Evolutionary conservation across 2,888 invertebrate genomes (phyloP).

Genomic region (Incurvaria masculella): DNA sequence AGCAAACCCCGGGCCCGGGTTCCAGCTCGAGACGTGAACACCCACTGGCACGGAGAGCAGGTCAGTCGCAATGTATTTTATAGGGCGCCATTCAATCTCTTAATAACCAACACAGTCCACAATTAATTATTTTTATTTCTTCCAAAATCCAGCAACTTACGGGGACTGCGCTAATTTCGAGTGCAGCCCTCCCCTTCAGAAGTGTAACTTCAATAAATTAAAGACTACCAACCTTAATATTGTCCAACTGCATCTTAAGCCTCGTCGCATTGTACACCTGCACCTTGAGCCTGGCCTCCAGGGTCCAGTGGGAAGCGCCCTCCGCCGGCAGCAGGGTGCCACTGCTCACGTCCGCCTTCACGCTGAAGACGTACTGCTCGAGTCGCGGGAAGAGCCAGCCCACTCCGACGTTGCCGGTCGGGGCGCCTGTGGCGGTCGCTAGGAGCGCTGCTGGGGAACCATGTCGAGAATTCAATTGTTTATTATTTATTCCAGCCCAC

Average conservation of each 20-base stretch:
- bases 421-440: conserved; percentile 13
- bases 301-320: conserved; percentile 31
- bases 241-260: conserved; percentile 28
- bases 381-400: conserved; percentile 32
- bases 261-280: conserved; percentile 31
- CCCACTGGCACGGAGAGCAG: too few species aligned
- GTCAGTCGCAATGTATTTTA: too few species aligned
- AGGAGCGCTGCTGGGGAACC: neutral
- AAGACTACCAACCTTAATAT: conserved; percentile 31
- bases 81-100: too few species aligned
- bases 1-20: too few species aligned
- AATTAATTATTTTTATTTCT: too few species aligned
- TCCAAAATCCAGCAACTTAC: too few species aligned
- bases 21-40: too few species aligned
- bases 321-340: conserved; percentile 28
- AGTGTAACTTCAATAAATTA: too few species aligned
- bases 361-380: conserved; percentile 29
- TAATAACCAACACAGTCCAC: too few species aligned
- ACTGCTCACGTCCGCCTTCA: conserved; percentile 35
- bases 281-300: conserved; percentile 29
- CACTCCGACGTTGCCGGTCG: conserved; percentile 21
- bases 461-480: neutral
- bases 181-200: too few species aligned
- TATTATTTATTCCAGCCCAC: too few species aligned
- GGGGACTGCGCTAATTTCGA: too few species aligned